A percentile compares a stretch with the other conserved stretches of the same genome.
Conservation (phyloP, 1,140 invertebrate genomes). For the Ceratosolen solmsi region DNA sequence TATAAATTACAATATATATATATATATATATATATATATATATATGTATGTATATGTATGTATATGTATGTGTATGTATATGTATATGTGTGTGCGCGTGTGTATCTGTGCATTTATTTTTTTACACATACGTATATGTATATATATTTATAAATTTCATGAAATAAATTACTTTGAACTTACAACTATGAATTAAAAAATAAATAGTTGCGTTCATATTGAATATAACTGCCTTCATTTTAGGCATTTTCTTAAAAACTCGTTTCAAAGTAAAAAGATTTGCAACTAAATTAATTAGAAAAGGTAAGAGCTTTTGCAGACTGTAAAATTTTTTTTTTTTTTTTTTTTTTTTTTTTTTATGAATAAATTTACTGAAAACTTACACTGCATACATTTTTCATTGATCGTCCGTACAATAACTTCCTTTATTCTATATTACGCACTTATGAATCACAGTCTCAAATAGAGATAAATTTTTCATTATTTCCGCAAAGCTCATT, state of each 20-base stretch:
- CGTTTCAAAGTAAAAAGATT: not conserved
- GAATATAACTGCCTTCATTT: not conserved
- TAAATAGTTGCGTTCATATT: not conserved
- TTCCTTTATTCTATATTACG: not conserved
- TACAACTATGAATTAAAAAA: not conserved
- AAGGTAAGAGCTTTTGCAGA: not conserved
- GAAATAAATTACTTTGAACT: too few relatives aligned
- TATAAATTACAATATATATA: too few relatives aligned
- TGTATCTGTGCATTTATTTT: too few relatives aligned
- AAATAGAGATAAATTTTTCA: constrained; percentile 19
- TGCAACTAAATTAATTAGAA: too few relatives aligned
- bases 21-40: too few relatives aligned
- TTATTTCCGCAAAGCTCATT: constrained; percentile 17
- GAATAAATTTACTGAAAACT: not conserved
- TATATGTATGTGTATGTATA: too few relatives aligned
- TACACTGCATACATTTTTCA: constrained; percentile 13
- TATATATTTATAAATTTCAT: too few relatives aligned
- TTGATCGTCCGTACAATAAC: constrained; percentile 5
- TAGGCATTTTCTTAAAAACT: not conserved
- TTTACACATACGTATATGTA: too few relatives aligned
- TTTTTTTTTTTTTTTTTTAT: not conserved
- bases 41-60: too few relatives aligned
- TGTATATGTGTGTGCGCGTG: too few relatives aligned
- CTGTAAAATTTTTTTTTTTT: not conserved
- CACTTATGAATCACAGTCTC: constrained; percentile 4